Evolutionary conservation across 2,888 invertebrate genomes (phyloP).

Genomic region (Tenthredo distinguenda): DNA sequence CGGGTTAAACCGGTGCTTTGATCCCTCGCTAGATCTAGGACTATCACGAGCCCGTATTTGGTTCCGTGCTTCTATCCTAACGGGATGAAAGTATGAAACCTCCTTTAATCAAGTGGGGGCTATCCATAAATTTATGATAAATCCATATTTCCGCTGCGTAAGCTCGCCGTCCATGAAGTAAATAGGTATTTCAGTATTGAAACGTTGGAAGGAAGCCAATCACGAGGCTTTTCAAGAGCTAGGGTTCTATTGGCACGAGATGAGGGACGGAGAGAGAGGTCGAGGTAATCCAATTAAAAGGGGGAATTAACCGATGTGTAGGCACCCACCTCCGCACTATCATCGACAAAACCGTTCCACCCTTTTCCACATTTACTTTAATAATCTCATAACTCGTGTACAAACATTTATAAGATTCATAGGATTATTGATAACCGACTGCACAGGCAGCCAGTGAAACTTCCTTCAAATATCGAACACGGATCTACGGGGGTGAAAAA

Average conservation of each 20-base stretch:
- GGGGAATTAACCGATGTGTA: conserved; percentile 38
- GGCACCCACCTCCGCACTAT: conserved; percentile 5
- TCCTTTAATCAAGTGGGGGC: conserved; percentile 48
- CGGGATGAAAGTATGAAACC: conserved; percentile 37
- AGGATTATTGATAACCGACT: background rate
- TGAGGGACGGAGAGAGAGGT: background rate
- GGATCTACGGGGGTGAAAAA: background rate
- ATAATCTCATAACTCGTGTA: background rate
- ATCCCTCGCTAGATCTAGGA: background rate
- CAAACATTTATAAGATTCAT: background rate
- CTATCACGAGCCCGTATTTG: background rate
- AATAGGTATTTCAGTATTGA: conserved; percentile 29
- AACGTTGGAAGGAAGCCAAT: conserved; percentile 62
- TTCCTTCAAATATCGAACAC: background rate
- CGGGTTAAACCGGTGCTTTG: background rate
- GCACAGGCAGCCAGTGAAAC: background rate
- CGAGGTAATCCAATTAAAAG: conserved; percentile 49
- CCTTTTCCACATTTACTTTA: background rate
- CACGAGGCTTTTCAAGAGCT: conserved; percentile 30
- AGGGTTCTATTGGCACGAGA: conserved; percentile 22
- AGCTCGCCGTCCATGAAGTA: conserved; percentile 34
- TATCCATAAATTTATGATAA: conserved; percentile 60
- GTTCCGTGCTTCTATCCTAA: background rate
- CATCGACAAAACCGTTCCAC: background rate
- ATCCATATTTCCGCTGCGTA: conserved; percentile 61